Conservation (phyloP, 2,113 vertebrate species). For the Barbus barbus region DNA sequence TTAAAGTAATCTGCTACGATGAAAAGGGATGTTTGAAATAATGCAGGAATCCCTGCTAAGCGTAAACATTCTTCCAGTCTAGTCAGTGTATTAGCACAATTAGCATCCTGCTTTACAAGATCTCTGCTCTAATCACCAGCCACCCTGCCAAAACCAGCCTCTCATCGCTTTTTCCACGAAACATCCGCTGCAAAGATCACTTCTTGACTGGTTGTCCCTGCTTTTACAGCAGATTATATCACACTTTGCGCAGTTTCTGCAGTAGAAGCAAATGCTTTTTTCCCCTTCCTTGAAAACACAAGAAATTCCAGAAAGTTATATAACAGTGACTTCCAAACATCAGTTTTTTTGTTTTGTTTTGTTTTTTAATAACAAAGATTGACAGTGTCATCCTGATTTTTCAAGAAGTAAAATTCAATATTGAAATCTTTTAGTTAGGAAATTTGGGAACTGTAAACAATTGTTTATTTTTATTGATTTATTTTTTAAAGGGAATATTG, state of each 20-base stretch:
- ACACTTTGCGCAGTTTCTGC: background rate
- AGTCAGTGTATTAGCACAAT: background rate
- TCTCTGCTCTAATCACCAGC: background rate
- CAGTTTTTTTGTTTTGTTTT: background rate
- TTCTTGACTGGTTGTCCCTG: background rate
- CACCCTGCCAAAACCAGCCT: background rate
- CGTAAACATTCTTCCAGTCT: background rate
- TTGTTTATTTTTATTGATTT: no score
- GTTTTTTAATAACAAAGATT: background rate
- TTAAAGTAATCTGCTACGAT: background rate
- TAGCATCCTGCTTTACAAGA: constrained; percentile 4
- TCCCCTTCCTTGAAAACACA: background rate
- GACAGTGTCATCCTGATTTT: background rate
- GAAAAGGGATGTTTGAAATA: background rate
- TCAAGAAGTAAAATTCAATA: background rate
- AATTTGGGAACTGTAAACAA: background rate
- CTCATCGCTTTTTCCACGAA: background rate
- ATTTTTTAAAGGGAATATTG: no score
- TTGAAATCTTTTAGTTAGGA: background rate
- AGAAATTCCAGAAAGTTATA: background rate
- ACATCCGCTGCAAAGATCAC: background rate
- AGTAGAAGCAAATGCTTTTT: background rate
- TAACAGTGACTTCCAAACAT: background rate
- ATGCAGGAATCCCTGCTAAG: background rate
- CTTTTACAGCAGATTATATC: background rate